These are phyloP conservation scores for Agrochola circellaris DNA, from an alignment of 2,888 invertebrate genomes.

Conservation along the genomic window DNA sequence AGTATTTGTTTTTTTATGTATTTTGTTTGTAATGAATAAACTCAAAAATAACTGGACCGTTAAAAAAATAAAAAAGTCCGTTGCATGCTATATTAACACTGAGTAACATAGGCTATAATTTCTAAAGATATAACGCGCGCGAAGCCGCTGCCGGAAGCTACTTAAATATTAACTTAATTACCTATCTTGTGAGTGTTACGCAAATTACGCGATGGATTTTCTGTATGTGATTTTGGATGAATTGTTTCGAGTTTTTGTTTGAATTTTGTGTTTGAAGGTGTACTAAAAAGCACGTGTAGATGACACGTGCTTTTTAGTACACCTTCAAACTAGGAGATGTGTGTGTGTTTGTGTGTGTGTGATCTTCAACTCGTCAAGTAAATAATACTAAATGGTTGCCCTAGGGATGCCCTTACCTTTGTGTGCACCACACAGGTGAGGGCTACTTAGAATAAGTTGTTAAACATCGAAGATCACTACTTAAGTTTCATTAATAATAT, in stretches of 20 bases:
- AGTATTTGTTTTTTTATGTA: no score
- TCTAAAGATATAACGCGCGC: no score
- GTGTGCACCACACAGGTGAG: no score
- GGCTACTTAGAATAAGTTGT: background rate
- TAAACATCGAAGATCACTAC: background rate
- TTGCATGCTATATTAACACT: no score
- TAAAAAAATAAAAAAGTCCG: no score
- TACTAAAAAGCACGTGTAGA: background rate
- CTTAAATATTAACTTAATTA: background rate
- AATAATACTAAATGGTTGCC: background rate
- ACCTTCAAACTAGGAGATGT: background rate
- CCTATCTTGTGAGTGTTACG: background rate
- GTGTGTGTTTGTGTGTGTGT: background rate
- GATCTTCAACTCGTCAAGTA: background rate
- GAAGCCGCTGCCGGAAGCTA: no score
- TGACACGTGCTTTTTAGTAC: no score
- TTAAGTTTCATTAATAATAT: no score
- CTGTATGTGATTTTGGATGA: background rate
- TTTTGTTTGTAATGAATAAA: no score
- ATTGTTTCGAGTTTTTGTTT: background rate
- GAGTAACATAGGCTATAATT: no score
- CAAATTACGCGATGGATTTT: background rate
- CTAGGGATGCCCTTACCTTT: background rate
- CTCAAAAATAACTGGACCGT: no score
- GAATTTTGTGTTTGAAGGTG: background rate